phyloP scores from a whole-genome alignment of 2,797 vertebrate genomes.

The Pseudochaenichthys georgianus region DNA sequence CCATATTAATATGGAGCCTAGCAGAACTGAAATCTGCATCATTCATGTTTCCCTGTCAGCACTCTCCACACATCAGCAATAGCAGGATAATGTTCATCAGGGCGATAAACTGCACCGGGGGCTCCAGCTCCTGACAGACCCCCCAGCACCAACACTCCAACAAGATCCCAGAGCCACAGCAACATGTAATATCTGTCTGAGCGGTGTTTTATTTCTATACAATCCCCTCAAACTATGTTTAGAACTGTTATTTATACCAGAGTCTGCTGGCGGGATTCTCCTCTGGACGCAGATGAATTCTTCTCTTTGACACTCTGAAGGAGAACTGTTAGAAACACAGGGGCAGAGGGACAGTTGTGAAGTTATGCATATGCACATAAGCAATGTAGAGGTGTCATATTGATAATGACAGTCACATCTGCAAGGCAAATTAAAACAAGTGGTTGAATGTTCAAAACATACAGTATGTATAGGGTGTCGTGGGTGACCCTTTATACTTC shows the following conservation, averaged over 20 bases:
- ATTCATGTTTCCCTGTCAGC: neutral
- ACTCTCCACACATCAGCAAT: neutral
- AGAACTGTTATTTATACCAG: slow-evolving; percentile 59
- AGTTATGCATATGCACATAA: neutral
- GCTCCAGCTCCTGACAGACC: neutral
- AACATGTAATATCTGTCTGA: neutral
- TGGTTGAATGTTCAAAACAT: too few species aligned
- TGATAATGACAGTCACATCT: neutral
- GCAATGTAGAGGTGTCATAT: neutral
- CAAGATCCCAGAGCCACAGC: neutral
- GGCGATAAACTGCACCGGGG: neutral
- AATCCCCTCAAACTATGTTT: neutral
- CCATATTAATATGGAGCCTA: neutral
- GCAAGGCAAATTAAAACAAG: neutral
- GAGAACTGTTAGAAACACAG: slow-evolving; percentile 69
- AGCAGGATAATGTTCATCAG: neutral
- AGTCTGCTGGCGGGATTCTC: slow-evolving; percentile 85
- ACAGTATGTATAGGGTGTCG: too few species aligned
- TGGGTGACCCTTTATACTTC: too few species aligned
- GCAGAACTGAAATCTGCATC: neutral
- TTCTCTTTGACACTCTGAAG: slow-evolving; percentile 87
- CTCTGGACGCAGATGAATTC: slow-evolving; percentile 84
- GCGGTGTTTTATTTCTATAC: neutral
- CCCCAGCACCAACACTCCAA: neutral
- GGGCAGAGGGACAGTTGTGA: neutral